Evolutionary conservation across 2,797 vertebrate genomes (phyloP).

Genomic region (Smutsia gigantea): DNA sequence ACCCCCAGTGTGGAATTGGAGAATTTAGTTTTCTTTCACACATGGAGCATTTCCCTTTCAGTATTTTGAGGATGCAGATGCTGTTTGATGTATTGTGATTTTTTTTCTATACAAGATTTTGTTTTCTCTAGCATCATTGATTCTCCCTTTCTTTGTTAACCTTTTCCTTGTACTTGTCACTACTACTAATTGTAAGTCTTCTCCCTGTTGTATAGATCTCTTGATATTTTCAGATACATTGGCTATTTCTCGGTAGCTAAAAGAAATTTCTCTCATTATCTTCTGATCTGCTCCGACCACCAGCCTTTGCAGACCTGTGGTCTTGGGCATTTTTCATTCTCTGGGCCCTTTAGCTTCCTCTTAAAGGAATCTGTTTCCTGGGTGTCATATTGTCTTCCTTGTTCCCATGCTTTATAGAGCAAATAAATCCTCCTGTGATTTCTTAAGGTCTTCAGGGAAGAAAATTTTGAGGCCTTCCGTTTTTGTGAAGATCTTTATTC

Average conservation of each 20-base stretch:
- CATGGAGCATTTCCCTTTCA: background rate
- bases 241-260: background rate
- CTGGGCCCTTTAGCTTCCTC: background rate
- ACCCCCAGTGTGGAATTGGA: background rate
- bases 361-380: background rate
- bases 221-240: background rate
- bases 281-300: background rate
- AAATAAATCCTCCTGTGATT: background rate
- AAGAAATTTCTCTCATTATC: background rate
- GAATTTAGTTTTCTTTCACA: background rate
- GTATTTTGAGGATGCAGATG: background rate
- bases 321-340: background rate
- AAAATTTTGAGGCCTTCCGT: constrained; percentile 6
- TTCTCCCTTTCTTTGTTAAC: background rate
- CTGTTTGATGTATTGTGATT: background rate
- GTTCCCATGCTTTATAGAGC: background rate
- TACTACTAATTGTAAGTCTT: background rate
- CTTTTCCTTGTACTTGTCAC: background rate
- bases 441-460: background rate
- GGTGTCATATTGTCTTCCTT: background rate
- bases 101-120: background rate
- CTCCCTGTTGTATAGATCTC: background rate
- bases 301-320: background rate
- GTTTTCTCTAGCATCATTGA: background rate
- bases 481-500: background rate